Base-by-base conservation (phyloP, 1,140 invertebrate genomes). In the Pinna nobilis region DNA sequence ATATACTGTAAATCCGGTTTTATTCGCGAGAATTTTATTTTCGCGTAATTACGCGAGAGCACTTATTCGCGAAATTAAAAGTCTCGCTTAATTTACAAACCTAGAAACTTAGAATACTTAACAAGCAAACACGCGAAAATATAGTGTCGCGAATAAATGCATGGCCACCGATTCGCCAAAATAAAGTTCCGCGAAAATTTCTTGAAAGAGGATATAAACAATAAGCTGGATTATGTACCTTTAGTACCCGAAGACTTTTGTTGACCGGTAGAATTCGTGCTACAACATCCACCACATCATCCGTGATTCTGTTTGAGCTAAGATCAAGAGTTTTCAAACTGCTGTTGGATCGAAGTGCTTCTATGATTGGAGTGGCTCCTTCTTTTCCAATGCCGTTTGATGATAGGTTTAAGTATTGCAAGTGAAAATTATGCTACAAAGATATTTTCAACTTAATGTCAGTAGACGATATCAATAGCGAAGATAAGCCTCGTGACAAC, bases 311-410 rank as follows among this genome's bases (percentile, higher is more conserved):
- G 50, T 82, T 82, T 13, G 64, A 57, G 25, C 69, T 74, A 4
- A 82, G 68, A 47, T 82, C 74, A 28, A 82, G 65, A 20, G 70
- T 57, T 11, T 28, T 50, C 25, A 82, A 59, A 0, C 61, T 65
- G 30, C 66, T 55, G 60, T 82, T 80, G 15, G 47, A 49, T 13
- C 64, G 71, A 23, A 82, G 65, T 18, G 41, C 63, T 15, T 74
- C 60, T 33, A 71, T 60, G 6, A 82, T 33, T 2, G 60, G 33
- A 13, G 68, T 35, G 13, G 61, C 69, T 1, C 81, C 81, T 13
- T 68, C 73, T 53, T 68, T 61, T 13, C 71, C 79, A 33, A 82
- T 60, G 6, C 81, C 81, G 50, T 82, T 82, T 74, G 78, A 77
- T 7, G 79, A 66, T n/a, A 81, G 39, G 57, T 77, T 72, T n/a